These are phyloP conservation scores for Istiophorus platypterus DNA, from an alignment of 2,113 vertebrate species.

Conservation along the genomic window DNA sequence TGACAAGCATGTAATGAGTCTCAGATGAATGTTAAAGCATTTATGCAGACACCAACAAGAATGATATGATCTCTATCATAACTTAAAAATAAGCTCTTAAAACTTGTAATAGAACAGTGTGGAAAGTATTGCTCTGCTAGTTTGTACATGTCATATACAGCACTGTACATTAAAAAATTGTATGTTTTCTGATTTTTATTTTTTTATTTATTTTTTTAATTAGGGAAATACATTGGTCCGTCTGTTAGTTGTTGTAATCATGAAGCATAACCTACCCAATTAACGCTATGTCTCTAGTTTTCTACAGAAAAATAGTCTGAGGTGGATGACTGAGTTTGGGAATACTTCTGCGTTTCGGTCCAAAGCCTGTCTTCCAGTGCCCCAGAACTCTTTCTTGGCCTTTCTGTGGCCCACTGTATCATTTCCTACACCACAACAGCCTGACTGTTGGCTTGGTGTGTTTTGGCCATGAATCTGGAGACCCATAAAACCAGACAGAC, in stretches of 20 bases:
- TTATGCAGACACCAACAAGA: neutral
- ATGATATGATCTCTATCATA: neutral
- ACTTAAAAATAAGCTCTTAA: neutral
- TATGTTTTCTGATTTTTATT: neutral
- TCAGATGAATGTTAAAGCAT: neutral
- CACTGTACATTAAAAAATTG: neutral
- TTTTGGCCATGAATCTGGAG: neutral
- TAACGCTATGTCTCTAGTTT: neutral
- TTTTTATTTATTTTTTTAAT: neutral
- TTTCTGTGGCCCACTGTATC: neutral
- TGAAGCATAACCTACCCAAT: too few species aligned
- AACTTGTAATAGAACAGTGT: neutral
- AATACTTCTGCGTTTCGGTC: neutral
- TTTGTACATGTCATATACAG: neutral
- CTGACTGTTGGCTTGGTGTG: neutral
- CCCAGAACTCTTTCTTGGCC: neutral
- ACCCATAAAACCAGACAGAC: constrained; percentile 1
- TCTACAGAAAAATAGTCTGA: neutral
- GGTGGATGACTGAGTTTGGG: neutral
- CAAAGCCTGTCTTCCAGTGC: neutral
- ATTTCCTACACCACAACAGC: neutral
- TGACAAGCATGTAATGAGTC: constrained; percentile 2
- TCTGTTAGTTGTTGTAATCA: neutral
- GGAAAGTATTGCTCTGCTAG: too few species aligned
- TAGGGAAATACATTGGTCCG: neutral